These are phyloP conservation scores for Drosophila nebulosa DNA, from an alignment of 1,140 invertebrate genomes.

Conservation along the genomic window DNA sequence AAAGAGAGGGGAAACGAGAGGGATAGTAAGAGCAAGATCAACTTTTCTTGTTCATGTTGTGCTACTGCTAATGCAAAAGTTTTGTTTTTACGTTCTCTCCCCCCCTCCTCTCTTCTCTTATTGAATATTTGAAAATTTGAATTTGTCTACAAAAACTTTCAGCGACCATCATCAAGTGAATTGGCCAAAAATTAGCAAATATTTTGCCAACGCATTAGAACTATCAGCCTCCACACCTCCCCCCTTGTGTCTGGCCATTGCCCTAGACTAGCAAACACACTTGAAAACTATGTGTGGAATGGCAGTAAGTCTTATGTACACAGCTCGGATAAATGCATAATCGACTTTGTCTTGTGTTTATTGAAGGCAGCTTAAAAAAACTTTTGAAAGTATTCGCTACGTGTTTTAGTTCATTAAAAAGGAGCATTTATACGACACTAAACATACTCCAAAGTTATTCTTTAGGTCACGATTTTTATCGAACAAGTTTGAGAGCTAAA, in stretches of 20 bases:
- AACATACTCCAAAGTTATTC: too few relatives aligned
- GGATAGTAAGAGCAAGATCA: neutral
- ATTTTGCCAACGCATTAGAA: constrained; percentile 37
- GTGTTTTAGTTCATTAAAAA: neutral
- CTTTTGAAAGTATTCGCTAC: constrained; percentile 8
- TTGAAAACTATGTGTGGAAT: neutral
- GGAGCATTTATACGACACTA: too few relatives aligned
- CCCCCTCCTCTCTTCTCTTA: neutral
- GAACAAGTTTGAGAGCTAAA: too few relatives aligned
- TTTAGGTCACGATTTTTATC: too few relatives aligned
- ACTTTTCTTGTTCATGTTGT: constrained; percentile 16
- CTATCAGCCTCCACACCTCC: neutral
- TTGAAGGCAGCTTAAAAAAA: constrained; percentile 14
- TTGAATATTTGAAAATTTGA: constrained; percentile 41
- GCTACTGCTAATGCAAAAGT: constrained; percentile 53
- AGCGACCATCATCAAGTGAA: constrained; percentile 12
- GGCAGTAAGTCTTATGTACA: neutral
- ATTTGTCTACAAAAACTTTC: constrained; percentile 36
- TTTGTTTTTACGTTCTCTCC: constrained; percentile 28
- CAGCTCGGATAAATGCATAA: neutral
- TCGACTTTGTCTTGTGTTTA: constrained; percentile 3
- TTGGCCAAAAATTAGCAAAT: constrained; percentile 44
- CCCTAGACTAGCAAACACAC: constrained; percentile 12
- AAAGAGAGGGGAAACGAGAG: neutral
- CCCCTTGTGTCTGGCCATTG: constrained; percentile 17